A percentile compares a stretch with the other conserved stretches of the same genome.
These are phyloP conservation scores for Theonella swinhoei DNA, from an alignment of 37 sponge, comb jelly and placozoan species.

Conservation along the genomic window DNA sequence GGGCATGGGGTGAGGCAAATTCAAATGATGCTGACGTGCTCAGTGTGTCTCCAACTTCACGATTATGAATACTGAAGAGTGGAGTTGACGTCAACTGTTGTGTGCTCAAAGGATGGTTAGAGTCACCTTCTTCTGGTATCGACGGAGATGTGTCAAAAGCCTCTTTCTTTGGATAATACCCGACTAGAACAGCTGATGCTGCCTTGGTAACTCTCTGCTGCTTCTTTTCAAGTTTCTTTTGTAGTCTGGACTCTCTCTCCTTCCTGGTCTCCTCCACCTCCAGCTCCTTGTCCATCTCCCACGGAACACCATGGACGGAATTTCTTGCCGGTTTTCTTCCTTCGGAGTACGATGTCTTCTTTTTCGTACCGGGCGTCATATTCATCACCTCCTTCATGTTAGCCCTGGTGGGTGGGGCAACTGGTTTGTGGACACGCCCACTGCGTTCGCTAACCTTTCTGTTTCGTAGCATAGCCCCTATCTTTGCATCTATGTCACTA, in stretches of 20 bases:
- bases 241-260: not conserved
- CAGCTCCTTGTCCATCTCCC: not conserved
- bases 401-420: not conserved
- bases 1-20: not conserved
- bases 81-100: not conserved
- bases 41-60: not conserved
- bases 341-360: not conserved
- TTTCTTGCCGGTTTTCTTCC: not conserved
- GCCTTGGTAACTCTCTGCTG: not conserved
- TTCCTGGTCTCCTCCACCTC: not conserved
- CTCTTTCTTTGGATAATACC: not conserved
- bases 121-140: not conserved
- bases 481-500: not conserved
- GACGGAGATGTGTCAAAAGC: not conserved
- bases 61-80: not conserved
- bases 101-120: not conserved
- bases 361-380: not conserved
- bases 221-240: not conserved
- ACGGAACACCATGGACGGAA: not conserved
- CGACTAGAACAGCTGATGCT: not conserved
- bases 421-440: not conserved
- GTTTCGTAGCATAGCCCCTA: not conserved
- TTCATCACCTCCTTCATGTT: not conserved
- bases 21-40: not conserved
- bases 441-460: not conserved